These are phyloP conservation scores for Macquaria ambigua DNA, from an alignment of 2,113 vertebrate species.

Conservation along the genomic window DNA sequence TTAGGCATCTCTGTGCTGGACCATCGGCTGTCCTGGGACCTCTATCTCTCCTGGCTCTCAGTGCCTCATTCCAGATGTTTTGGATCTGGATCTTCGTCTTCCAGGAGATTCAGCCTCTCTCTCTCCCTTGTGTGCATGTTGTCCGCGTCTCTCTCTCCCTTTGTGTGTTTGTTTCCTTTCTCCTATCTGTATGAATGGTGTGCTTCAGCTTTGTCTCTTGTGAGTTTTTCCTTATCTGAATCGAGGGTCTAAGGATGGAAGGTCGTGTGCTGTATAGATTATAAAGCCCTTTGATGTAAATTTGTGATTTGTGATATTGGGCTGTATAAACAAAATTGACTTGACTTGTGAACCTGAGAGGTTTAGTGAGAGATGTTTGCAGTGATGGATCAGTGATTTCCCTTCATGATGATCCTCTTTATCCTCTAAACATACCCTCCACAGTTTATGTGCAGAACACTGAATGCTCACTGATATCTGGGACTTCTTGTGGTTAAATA, in stretches of 20 bases:
- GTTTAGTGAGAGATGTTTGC: neutral
- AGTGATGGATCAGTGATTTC: conserved; percentile 4
- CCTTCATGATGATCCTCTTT: neutral
- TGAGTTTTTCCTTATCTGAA: neutral
- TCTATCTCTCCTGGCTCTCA: no score
- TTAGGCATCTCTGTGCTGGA: no score
- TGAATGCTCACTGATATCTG: neutral
- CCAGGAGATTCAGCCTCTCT: no score
- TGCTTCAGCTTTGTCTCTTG: no score
- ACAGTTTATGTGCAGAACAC: neutral
- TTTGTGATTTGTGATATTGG: neutral
- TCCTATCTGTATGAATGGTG: neutral
- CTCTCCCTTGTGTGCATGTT: no score
- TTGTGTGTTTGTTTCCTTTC: neutral
- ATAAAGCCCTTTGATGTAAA: neutral
- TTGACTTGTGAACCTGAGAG: neutral
- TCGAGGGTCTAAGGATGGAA: neutral
- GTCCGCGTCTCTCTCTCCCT: neutral
- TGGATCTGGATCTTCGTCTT: no score
- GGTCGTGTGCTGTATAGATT: neutral
- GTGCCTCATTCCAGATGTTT: no score
- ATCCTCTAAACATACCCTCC: neutral
- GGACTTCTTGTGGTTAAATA: conserved; percentile 4
- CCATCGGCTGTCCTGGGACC: no score
- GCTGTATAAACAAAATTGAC: neutral